Evolutionary conservation across 2,113 vertebrate genomes (phyloP).

Genomic region (Dermatemys mawii): DNA sequence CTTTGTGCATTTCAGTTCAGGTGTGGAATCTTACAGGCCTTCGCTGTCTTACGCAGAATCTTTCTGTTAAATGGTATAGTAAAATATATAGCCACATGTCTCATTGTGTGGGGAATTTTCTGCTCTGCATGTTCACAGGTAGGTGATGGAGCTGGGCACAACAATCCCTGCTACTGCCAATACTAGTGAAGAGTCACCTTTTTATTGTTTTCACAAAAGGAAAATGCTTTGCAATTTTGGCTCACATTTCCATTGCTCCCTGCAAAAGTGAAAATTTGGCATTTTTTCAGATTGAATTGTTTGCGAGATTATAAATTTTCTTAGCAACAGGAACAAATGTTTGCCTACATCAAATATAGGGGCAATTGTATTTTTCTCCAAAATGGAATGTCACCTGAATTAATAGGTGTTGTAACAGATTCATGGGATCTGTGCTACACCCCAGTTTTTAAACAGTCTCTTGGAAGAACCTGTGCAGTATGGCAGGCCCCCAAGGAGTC

Average conservation of each 20-base stretch:
- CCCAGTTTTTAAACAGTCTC: too few relatives aligned
- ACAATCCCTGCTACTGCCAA: not conserved
- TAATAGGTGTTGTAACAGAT: not conserved
- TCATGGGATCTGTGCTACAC: too few relatives aligned
- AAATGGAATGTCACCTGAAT: not conserved
- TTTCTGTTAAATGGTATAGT: not conserved
- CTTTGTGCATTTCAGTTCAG: not conserved
- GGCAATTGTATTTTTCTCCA: not conserved
- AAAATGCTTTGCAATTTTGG: not conserved
- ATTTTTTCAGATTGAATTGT: not conserved
- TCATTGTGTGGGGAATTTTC: not conserved
- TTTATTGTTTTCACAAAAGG: not conserved
- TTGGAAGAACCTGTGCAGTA: too few relatives aligned
- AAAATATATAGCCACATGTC: not conserved
- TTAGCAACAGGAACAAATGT: not conserved
- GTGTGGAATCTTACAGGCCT: not conserved
- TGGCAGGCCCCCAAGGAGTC: too few relatives aligned
- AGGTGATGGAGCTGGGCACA: not conserved
- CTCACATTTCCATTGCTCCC: constrained; percentile 5
- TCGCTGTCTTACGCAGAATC: not conserved
- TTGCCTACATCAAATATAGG: not conserved
- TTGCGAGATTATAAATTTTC: not conserved
- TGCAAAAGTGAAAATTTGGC: not conserved
- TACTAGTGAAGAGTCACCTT: not conserved
- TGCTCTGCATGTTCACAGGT: not conserved